These are phyloP conservation scores for Triplophysa dalaica DNA, from an alignment of 2,113 vertebrate species.

Conservation along the genomic window DNA sequence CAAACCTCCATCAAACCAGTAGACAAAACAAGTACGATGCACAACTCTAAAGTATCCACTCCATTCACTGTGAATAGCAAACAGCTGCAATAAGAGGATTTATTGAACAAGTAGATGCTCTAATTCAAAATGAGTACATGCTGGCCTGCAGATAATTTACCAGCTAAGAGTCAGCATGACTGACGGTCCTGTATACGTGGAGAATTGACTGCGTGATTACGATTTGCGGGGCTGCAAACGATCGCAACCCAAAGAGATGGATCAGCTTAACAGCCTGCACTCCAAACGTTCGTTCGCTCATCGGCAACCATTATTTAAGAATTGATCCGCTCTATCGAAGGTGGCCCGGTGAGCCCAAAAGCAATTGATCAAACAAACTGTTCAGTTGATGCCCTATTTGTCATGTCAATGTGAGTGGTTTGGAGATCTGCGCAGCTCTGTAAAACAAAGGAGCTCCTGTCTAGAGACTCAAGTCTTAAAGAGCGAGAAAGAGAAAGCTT, in stretches of 20 bases:
- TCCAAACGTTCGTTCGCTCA: conserved; percentile 53
- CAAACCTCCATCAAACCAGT: not conserved
- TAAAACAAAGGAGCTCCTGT: not conserved
- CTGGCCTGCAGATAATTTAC: conserved; percentile 30
- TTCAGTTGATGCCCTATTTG: conserved; percentile 52
- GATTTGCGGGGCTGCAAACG: conserved; percentile 29
- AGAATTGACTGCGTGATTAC: conserved; percentile 35
- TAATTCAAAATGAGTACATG: conserved; percentile 35
- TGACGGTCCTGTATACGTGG: conserved; percentile 28
- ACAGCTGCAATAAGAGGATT: conserved; percentile 38
- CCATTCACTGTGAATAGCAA: conserved; percentile 27
- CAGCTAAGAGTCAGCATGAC: conserved; percentile 40
- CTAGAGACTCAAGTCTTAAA: not conserved
- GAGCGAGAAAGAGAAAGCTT: conserved; percentile 50
- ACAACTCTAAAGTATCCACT: conserved; percentile 28
- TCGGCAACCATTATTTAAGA: conserved; percentile 50
- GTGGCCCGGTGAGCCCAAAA: conserved; percentile 47
- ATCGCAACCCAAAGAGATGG: conserved; percentile 40
- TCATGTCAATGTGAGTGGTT: conserved; percentile 48
- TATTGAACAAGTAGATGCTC: conserved; percentile 45
- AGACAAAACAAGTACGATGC: conserved; percentile 7
- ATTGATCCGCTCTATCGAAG: conserved; percentile 53
- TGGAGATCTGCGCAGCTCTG: not conserved
- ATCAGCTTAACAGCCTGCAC: conserved; percentile 51
- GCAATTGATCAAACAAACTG: conserved; percentile 53